Base-by-base conservation (phyloP, 2,797 vertebrate genomes). In the Coracias cyanogaster region DNA sequence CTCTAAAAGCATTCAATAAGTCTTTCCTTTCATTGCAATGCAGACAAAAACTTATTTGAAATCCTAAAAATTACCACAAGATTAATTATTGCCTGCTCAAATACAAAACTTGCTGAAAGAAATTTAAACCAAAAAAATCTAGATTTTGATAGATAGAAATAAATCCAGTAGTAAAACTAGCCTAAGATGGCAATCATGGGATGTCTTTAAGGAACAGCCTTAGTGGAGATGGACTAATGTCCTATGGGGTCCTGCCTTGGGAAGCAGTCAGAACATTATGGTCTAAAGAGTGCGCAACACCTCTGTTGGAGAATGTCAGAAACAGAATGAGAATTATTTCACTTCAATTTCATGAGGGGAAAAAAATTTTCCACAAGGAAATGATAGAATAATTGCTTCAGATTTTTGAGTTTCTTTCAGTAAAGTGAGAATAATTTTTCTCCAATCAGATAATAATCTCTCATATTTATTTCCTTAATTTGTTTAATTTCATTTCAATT, bases 271-370 rank as follows among this genome's bases (percentile, higher is more conserved):
- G 28, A 65, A 15, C 8, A 39, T 61, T 33, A 28, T 22, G 5
- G 10, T 58, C 6, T 35, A 69, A 64, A 15, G 7, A 3, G 7
- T 55, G 17, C 0, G 0, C 16, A 12, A 52, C 15, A 70, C 4
- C 11, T 70, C 8, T 77, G 9, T 73, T 31, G 46, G 39, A 57
- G 21, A 5, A 74, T 31, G 45, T 80, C n/a, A 74, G 49, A 81
- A 73, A 67, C 3, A 37, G 29, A 13, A n/a, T 43, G 49, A 33
- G 16, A 49, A 24, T 37, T 35, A 65, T 67, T 72, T 54, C n/a
- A 41, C 6, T 89, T 78, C 8, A 10, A 14, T 74, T 82, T 89
- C 24, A 46, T 31, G 7, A 70, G 2, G 3, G 7, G 16, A 22
- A 79, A 84, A 6, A 89, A n/a, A 70, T 52, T 86, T 94, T 91